Evolutionary conservation across 2,888 invertebrate species (phyloP), one percentile per base, ranked within the genome.

Genomic region (Cremastinae sp.): DNA sequence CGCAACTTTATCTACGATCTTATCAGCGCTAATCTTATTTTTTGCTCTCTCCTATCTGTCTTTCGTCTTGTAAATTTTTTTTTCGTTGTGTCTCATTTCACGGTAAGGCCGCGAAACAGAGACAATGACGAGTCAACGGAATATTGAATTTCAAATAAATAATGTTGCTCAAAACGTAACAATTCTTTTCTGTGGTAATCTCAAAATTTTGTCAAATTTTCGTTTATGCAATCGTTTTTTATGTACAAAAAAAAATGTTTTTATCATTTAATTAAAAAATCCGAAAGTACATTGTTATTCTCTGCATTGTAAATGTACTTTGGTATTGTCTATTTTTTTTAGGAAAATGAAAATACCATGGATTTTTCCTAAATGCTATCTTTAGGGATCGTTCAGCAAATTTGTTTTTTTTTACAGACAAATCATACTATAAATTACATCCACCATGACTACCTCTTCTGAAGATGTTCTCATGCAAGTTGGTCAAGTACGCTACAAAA

Each of bases 381-480:
- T 20, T 20, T 0, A 5, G 9, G 2, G 2, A n/a, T 41, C 9
- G 2, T 41, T 41, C 41, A 41, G 16, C 8, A 47, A 12, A 51
- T 9, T 28, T 37, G 59, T 35, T 37, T 47, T 77, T 74, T 49
- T 77, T 83, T 79, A 43, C 75, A 86, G 86, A 80, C 80, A 80
- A 75, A 79, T 81, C 82, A 64, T 83, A 83, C 80, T 69, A 81
- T 74, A 83, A 71, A 78, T 69, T 68, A 74, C 71, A 87, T 82
- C 84, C 87, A 89, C 86, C 86, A 96, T 96, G 96, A 95, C 95
- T 81, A 95, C 96, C 68, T 96, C 96, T 79, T 96, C 96, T 71
- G 99, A 99, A 91, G 98, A 98, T 91, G 98, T 99, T 70, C 91
- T 98, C 83, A 92, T 98, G 81, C 97, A 98, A 91, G 95, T 98